Evolutionary conservation across 2,113 vertebrate genomes (phyloP).

Genomic region (Himantopus leucocephalus): DNA sequence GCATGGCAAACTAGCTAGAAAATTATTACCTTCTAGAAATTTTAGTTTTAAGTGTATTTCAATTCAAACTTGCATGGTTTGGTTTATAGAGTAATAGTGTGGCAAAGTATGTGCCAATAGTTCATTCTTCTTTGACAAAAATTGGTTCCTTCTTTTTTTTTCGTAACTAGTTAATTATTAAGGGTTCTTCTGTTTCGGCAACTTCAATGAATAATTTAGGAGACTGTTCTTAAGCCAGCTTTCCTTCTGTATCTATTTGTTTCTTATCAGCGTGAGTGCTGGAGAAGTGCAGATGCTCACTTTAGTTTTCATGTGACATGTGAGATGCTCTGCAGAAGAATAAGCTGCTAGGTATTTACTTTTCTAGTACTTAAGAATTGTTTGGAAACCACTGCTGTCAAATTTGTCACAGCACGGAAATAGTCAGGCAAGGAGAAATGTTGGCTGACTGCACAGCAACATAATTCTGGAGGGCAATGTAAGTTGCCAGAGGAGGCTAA

Average conservation of each 20-base stretch:
- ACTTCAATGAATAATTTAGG: not conserved
- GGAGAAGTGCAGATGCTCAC: not conserved
- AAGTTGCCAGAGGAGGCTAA: not conserved
- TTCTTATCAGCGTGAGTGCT: not conserved
- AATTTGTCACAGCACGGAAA: not conserved
- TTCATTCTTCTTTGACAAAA: not conserved
- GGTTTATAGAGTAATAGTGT: not conserved
- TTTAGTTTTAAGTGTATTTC: not conserved
- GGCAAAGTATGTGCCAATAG: not conserved
- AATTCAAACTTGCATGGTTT: not conserved
- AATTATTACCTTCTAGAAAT: not conserved
- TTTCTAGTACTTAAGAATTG: not conserved
- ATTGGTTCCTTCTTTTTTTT: not conserved
- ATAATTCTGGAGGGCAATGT: not conserved
- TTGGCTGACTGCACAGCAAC: not conserved
- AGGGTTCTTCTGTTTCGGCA: not conserved
- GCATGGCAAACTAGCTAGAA: not conserved
- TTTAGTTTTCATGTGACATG: not conserved
- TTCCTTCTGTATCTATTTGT: not conserved
- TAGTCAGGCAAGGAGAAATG: not conserved
- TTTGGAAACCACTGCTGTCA: not conserved
- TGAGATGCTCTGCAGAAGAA: not conserved
- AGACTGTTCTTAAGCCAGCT: not conserved
- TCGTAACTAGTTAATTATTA: not conserved
- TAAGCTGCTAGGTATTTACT: not conserved